phyloP scores from a whole-genome alignment of 2,113 vertebrate genomes.

The Pelecanus crispus region DNA sequence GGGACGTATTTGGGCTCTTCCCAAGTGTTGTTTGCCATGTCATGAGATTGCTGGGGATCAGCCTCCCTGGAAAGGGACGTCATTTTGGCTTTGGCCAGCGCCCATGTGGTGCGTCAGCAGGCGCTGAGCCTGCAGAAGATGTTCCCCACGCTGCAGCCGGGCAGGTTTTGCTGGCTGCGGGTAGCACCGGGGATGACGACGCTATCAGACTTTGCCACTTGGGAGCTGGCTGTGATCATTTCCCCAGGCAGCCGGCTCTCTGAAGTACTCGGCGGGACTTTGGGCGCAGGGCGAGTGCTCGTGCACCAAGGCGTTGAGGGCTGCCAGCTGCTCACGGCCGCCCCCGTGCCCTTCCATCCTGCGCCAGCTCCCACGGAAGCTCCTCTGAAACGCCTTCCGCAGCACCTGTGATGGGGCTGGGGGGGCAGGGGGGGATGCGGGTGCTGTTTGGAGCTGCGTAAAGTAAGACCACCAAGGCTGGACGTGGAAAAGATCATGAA shows the following conservation, averaged over 20 bases:
- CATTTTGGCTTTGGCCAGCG: neutral
- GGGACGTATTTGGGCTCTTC: accelerated
- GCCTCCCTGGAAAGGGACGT: accelerated
- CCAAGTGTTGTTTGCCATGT: neutral
- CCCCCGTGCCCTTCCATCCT: neutral
- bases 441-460: neutral
- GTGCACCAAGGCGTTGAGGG: neutral
- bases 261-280: accelerated
- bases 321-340: neutral
- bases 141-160: accelerated
- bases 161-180: neutral
- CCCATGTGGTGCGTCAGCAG: neutral
- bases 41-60: neutral
- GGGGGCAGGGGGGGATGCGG: too few species aligned
- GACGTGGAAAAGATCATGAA: neutral
- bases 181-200: neutral
- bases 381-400: neutral
- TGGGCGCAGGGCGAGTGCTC: too few species aligned
- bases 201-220: neutral
- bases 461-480: neutral
- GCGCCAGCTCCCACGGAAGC: neutral
- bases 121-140: neutral
- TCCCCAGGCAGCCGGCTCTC: neutral
- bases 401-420: neutral
- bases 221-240: neutral